Conservation (phyloP, 2,113 vertebrate genomes). For the human (Homo sapiens) region GRCh38 chr9:18902001-18902500, state of each 20-base stretch:
- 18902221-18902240: not conserved
- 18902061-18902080: not conserved
- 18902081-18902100: not conserved
- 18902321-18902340: not conserved
- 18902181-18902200: not conserved
- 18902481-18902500: not conserved
- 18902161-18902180: too few species aligned
- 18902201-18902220: not conserved
- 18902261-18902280: not conserved
- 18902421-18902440: not conserved
- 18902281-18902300: not conserved
- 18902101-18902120: not conserved
- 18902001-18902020: not conserved
- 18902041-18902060: not conserved
- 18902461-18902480: not conserved
- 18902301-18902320: not conserved
- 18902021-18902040: not conserved
- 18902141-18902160: not conserved
- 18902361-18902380: not conserved
- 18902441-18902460: not conserved
- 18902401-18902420: not conserved
- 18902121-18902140: not conserved
- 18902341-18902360: not conserved
- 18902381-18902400: not conserved
- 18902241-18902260: not conserved